Percentiles rank a stretch among this genome's conserved stretches.
These are phyloP conservation scores for Steinernema feltiae DNA, from an alignment of 1,140 invertebrate species.

Conservation along the genomic window DNA sequence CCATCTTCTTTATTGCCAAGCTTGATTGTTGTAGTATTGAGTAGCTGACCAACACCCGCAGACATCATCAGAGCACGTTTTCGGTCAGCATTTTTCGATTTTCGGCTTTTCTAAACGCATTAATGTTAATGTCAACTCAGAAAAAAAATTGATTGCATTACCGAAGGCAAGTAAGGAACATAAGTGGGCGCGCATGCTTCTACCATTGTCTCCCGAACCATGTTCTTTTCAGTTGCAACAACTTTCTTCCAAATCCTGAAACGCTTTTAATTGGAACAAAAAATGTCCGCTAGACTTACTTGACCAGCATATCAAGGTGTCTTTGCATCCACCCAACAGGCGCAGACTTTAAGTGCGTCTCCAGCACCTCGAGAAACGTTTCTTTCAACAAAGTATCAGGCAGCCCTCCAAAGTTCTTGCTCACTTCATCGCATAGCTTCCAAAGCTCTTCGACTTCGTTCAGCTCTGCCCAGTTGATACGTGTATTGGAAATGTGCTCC, in stretches of 20 bases:
- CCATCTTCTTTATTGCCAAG: constrained; percentile 28
- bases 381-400: constrained; percentile 33
- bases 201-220: not conserved
- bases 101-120: constrained; percentile 9
- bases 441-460: constrained; percentile 33
- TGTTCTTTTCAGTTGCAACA: constrained; percentile 4
- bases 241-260: constrained; percentile 23
- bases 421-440: constrained; percentile 26
- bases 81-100: constrained; percentile 19
- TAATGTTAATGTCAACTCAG: constrained; percentile 7
- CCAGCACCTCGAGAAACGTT: constrained; percentile 26
- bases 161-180: constrained; percentile 10
- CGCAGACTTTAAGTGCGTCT: constrained; percentile 20
- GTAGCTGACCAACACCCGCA: constrained; percentile 27
- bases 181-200: not conserved
- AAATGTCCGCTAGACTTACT: constrained; percentile 12
- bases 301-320: constrained; percentile 18
- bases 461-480: constrained; percentile 34
- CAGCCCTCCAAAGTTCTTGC: constrained; percentile 21
- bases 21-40: constrained; percentile 1
- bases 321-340: constrained; percentile 16
- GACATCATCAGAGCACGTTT: constrained; percentile 16
- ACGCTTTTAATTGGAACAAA: too few relatives aligned
- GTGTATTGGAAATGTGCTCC: not conserved
- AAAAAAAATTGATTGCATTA: constrained; percentile 12